phyloP scores from a whole-genome alignment of 2,113 vertebrate genomes.

The Rhynchomys soricoides region DNA sequence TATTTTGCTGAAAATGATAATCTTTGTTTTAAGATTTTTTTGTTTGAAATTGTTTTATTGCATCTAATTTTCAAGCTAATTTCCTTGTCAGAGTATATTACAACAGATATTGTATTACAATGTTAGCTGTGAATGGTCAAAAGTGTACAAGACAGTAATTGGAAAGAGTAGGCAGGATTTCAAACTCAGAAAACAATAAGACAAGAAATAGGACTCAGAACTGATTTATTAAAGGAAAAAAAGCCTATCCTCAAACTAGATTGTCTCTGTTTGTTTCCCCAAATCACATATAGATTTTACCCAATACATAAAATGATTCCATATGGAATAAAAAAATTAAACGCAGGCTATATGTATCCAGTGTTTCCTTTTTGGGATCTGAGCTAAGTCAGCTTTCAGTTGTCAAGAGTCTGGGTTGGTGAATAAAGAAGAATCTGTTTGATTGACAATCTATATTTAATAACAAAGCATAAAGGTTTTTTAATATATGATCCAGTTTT shows the following conservation, averaged over 20 bases:
- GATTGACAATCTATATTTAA: not conserved
- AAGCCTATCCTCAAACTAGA: not conserved
- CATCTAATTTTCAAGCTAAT: not conserved
- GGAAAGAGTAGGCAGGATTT: not conserved
- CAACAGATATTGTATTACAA: not conserved
- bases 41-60: conserved; percentile 5
- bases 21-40: not conserved
- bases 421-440: not conserved
- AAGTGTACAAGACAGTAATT: not conserved
- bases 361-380: not conserved
- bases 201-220: not conserved
- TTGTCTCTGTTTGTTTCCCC: not conserved
- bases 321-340: not conserved
- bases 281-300: not conserved
- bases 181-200: not conserved
- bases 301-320: not conserved
- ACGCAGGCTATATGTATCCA: not conserved
- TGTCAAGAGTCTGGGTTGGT: not conserved
- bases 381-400: not conserved
- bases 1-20: not conserved
- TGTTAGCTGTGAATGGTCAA: not conserved
- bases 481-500: not conserved
- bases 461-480: not conserved
- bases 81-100: not conserved
- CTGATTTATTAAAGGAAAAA: not conserved